These are phyloP conservation scores for Stegophylla sp. DNA, from an alignment of 2,888 invertebrate genomes.

Conservation along the genomic window DNA sequence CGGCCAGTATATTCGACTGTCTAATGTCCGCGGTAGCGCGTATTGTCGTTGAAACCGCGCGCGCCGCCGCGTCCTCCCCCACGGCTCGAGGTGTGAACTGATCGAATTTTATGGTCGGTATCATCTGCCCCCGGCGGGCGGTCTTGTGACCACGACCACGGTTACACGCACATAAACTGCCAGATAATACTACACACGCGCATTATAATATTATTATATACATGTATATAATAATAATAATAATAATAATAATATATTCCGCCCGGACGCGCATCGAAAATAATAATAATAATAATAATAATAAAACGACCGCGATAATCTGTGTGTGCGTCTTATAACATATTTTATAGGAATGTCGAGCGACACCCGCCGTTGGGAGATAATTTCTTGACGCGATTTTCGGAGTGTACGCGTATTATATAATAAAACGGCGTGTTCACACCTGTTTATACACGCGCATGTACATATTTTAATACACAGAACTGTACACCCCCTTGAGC, in stretches of 20 bases:
- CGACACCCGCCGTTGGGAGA: not conserved
- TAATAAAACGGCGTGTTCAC: constrained; percentile 7
- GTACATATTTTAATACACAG: not conserved
- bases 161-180: not conserved
- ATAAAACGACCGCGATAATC: constrained; percentile 33
- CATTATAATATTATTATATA: too few relatives aligned
- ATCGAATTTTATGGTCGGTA: constrained; percentile 59
- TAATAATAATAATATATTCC: too few relatives aligned
- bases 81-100: constrained; percentile 51
- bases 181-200: not conserved
- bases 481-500: too few relatives aligned
- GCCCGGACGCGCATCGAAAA: constrained; percentile 25
- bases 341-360: not conserved
- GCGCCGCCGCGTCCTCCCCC: not conserved
- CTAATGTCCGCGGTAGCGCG: constrained; percentile 32
- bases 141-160: not conserved
- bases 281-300: constrained; percentile 18
- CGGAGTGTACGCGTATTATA: not conserved
- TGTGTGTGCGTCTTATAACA: too few relatives aligned
- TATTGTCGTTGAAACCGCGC: constrained; percentile 35
- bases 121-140: constrained; percentile 54
- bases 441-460: constrained; percentile 35
- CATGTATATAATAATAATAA: too few relatives aligned
- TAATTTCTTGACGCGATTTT: constrained; percentile 52
- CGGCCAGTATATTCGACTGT: constrained; percentile 37